These are phyloP conservation scores for Ferdinandea cuprea DNA, from an alignment of 2,888 invertebrate genomes.

Conservation along the genomic window DNA sequence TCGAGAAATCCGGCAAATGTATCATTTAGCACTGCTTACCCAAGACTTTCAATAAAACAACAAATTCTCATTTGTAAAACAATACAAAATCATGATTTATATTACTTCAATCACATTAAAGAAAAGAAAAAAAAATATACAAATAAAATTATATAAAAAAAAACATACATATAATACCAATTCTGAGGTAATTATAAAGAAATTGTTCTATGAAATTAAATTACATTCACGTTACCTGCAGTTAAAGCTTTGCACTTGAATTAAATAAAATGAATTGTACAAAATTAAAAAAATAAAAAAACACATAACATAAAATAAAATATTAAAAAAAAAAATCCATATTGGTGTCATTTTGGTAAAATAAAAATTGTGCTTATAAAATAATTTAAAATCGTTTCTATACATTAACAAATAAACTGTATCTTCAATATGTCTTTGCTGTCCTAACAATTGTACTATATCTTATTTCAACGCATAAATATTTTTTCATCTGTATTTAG, in stretches of 20 bases:
- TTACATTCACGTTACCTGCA: constrained; percentile 47
- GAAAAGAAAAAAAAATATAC: not conserved
- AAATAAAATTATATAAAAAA: not conserved
- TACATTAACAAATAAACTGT: constrained; percentile 62
- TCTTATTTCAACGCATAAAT: constrained; percentile 67
- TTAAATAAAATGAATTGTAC: constrained; percentile 28
- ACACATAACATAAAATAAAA: constrained; percentile 33
- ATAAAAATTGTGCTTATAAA: constrained; percentile 65
- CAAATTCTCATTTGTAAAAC: constrained; percentile 8
- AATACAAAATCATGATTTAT: constrained; percentile 3
- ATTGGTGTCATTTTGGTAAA: constrained; percentile 67
- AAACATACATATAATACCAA: constrained; percentile 56
- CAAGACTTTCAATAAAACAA: not conserved
- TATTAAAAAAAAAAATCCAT: constrained; percentile 51
- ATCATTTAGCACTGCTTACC: too few relatives aligned
- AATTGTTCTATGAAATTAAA: constrained; percentile 62
- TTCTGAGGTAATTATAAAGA: constrained; percentile 66
- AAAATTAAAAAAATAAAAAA: constrained; percentile 19
- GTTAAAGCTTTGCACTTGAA: constrained; percentile 53
- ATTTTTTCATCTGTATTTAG: constrained; percentile 55
- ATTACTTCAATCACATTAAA: not conserved
- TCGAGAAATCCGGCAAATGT: too few relatives aligned
- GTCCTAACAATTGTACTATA: constrained; percentile 74
- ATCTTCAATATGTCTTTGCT: constrained; percentile 71
- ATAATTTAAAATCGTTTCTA: constrained; percentile 53